Conservation (phyloP, 1,140 invertebrate genomes). For the Acromyrmex charruanus region DNA sequence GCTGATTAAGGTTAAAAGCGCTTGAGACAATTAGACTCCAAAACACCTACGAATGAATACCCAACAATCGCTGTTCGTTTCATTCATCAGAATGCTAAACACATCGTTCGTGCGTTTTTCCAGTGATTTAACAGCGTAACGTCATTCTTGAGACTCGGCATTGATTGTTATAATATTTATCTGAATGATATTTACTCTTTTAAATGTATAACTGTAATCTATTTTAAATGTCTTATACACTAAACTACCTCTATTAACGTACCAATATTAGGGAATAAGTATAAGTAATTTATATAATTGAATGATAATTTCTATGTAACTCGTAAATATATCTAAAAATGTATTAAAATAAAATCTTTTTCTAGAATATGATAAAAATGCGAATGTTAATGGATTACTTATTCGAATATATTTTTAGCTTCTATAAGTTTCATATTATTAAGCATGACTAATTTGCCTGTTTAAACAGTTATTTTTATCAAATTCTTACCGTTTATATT, state of each 20-base stretch:
- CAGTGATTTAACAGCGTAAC: not conserved
- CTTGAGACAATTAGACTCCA: constrained; percentile 37
- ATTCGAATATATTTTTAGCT: not conserved
- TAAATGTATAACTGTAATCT: not conserved
- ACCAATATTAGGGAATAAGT: not conserved
- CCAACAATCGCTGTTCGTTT: constrained; percentile 26
- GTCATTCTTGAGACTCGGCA: not conserved
- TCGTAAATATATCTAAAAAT: not conserved
- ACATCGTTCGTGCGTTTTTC: not conserved
- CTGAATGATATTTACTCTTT: not conserved
- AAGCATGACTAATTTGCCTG: not conserved
- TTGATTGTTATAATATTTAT: not conserved
- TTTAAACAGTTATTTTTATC: constrained; percentile 8
- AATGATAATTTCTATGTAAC: not conserved
- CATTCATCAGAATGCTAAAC: constrained; percentile 8
- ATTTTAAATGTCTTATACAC: not conserved
- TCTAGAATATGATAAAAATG: not conserved
- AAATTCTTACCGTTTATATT: constrained; percentile 6
- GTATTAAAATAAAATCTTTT: not conserved
- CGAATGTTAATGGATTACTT: not conserved
- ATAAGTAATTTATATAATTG: not conserved
- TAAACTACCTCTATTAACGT: not conserved
- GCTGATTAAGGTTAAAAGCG: constrained; percentile 50
- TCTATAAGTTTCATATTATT: not conserved
- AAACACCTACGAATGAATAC: constrained; percentile 11